Evolutionary conservation across 1,140 invertebrate species (phyloP).

Genomic region (Procambarus virginalis): DNA sequence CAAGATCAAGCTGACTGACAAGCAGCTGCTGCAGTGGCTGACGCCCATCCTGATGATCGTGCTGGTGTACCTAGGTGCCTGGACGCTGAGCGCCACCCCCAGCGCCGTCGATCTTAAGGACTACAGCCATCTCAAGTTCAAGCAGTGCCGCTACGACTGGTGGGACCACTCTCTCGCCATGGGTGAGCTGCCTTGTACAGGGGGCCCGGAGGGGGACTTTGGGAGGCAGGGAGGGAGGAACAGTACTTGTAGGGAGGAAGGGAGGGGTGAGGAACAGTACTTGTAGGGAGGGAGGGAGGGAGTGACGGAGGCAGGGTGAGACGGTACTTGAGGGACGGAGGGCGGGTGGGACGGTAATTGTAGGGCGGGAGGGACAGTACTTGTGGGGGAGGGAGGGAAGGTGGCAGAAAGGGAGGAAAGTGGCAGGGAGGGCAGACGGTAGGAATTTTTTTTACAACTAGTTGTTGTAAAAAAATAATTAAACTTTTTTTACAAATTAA

Average conservation of each 20-base stretch:
- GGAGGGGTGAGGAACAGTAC: too few relatives aligned
- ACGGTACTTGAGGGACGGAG: neutral
- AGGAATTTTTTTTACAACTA: too few relatives aligned
- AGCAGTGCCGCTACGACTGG: conserved; percentile 92
- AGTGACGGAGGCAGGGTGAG: too few relatives aligned
- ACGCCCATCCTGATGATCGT: conserved; percentile 90
- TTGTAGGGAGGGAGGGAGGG: neutral
- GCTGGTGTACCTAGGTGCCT: conserved; percentile 90
- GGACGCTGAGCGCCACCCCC: conserved; percentile 89
- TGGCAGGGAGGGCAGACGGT: neutral
- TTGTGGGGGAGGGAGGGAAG: neutral
- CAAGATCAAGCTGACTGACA: conserved; percentile 93
- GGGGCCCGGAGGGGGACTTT: too few relatives aligned
- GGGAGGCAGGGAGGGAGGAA: too few relatives aligned
- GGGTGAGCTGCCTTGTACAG: conserved; percentile 76
- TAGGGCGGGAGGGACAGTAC: neutral
- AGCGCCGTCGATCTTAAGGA: conserved; percentile 83
- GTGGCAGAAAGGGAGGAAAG: neutral
- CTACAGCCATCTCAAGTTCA: conserved; percentile 84
- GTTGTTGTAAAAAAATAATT: too few relatives aligned
- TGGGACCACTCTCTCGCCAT: conserved; percentile 93
- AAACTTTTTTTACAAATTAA: too few relatives aligned
- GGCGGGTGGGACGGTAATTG: neutral
- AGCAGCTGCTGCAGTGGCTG: conserved; percentile 89
- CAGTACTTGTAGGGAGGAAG: too few relatives aligned